Evolutionary conservation across 1,140 invertebrate genomes (phyloP), one percentile per base, ranked within the genome.

Genomic region (Drosophila lacertosa): DNA sequence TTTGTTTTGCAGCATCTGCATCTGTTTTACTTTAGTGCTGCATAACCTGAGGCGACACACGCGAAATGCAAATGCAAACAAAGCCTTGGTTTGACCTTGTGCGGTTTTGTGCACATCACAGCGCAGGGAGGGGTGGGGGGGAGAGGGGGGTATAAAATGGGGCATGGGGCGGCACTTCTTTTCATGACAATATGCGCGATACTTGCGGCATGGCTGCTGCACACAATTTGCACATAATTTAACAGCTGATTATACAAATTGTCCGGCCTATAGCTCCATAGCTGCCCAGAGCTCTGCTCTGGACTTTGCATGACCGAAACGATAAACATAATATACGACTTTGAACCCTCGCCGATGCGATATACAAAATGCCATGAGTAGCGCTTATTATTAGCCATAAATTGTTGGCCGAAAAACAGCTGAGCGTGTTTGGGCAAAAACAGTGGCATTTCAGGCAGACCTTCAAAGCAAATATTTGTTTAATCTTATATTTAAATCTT

Each of bases 181-280:
- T 54, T 22, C 39, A 9, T 24, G 6, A 7, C 51, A 15, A 6
- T 20, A 13, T 26, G 24, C 40, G 6, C 44, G 13, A 26, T 26
- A 29, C 24, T 44, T 44, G 42, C 13, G 33, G 33, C 37, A 42
- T 15, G 10, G n/a, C 37, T 13, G n/a, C 32, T 26, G 13, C 35
- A 55, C 59, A 79, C 57, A 73, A 73, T 84, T 84, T 66, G 64
- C 80, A 82, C 60, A 84, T 84, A 62, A 84, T 77, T 86, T 76
- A 80, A 68, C 67, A 80, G 76, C 81, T 84, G 64, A 80, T 84
- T 84, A 84, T 76, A 84, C 72, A 84, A 83, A 84, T 76, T 69
- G 64, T 63, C 29, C 7, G 48, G 47, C 47, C 37, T 32, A 45
- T 13, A 39, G 55, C 55, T 62, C n/a, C 15, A 33, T n/a, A 16